These are phyloP conservation scores for Centruroides vittatus DNA, from an alignment of 1,140 invertebrate genomes.

Conservation along the genomic window DNA sequence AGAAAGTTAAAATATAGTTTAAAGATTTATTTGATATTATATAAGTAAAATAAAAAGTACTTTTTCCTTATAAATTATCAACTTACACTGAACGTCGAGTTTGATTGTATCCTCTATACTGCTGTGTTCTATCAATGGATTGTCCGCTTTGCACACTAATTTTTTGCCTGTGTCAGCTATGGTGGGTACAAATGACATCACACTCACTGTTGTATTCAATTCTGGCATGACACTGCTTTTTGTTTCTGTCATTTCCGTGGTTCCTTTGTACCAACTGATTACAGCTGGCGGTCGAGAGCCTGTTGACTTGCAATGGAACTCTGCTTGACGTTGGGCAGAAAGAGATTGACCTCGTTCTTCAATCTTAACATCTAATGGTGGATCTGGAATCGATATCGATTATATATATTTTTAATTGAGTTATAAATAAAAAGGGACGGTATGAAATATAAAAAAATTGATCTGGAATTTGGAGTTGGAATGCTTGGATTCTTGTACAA, in stretches of 20 bases:
- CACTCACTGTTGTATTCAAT: conserved; percentile 68
- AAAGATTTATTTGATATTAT: too few relatives aligned
- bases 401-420: conserved; percentile 5
- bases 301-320: conserved; percentile 63
- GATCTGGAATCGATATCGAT: conserved; percentile 24
- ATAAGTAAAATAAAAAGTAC: too few relatives aligned
- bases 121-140: conserved; percentile 50
- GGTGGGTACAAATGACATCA: conserved; percentile 54
- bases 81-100: conserved; percentile 43
- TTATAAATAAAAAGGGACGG: too few relatives aligned
- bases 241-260: conserved; percentile 34
- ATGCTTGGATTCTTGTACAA: too few relatives aligned
- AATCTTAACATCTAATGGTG: conserved; percentile 46
- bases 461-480: too few relatives aligned
- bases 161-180: conserved; percentile 67
- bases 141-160: conserved; percentile 63
- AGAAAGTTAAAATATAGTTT: too few relatives aligned
- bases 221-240: conserved; percentile 41
- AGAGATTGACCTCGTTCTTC: conserved; percentile 58
- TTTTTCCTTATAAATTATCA: neutral
- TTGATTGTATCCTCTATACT: conserved; percentile 54
- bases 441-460: too few relatives aligned
- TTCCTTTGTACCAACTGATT: conserved; percentile 69
- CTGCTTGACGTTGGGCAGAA: conserved; percentile 61
- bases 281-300: conserved; percentile 66